These are phyloP conservation scores for Lapara coniferarum DNA, from an alignment of 2,888 invertebrate species.

Conservation along the genomic window DNA sequence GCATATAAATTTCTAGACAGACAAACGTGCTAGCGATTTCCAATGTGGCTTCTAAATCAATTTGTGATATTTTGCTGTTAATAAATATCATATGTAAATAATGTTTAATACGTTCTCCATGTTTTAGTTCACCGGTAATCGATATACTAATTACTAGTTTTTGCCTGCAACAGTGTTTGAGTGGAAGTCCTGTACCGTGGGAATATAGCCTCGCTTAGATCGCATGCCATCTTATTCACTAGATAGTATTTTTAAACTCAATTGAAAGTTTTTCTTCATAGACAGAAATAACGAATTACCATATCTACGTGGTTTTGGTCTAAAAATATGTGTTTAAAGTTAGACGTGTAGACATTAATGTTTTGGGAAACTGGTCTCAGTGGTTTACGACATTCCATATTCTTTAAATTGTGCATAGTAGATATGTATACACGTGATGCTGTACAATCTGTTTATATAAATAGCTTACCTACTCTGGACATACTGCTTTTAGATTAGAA, in stretches of 20 bases:
- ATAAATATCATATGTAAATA: background rate
- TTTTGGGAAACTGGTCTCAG: too few species aligned
- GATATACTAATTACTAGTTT: conserved; percentile 24
- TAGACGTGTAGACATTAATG: too few species aligned
- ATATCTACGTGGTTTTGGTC: background rate
- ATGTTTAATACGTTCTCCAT: conserved; percentile 12
- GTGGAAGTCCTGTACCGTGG: conserved; percentile 12
- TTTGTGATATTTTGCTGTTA: conserved; percentile 3
- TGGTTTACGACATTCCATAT: too few species aligned
- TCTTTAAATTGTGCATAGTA: background rate
- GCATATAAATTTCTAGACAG: too few species aligned
- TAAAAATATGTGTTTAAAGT: too few species aligned
- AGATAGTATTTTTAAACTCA: background rate
- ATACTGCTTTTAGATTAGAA: background rate
- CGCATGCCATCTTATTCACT: conserved; percentile 11
- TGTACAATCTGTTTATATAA: background rate
- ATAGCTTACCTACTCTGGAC: too few species aligned
- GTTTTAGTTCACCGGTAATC: conserved; percentile 16
- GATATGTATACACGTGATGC: background rate
- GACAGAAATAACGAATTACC: background rate
- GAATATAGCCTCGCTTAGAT: conserved; percentile 10
- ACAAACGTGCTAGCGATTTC: too few species aligned
- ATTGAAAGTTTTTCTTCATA: background rate
- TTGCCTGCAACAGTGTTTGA: conserved; percentile 15
- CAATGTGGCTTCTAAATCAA: too few species aligned